Evolutionary conservation across 2,113 vertebrate species (phyloP).

Genomic region (Python bivittatus): DNA sequence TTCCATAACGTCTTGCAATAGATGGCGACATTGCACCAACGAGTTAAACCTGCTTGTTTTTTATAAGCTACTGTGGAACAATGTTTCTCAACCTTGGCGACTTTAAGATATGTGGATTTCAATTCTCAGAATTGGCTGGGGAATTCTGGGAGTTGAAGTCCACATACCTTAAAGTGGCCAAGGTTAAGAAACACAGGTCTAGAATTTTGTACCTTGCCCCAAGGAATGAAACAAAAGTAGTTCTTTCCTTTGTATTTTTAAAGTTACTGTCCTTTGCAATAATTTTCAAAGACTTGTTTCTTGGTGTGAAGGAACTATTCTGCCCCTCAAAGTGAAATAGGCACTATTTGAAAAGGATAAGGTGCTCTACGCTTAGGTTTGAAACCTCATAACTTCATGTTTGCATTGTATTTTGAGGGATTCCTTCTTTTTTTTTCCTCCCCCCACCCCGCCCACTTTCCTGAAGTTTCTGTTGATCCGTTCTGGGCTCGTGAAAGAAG

Average conservation of each 20-base stretch:
- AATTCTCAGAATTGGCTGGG: neutral
- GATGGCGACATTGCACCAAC: neutral
- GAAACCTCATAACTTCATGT: neutral
- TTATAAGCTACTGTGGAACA: neutral
- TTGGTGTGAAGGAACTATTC: neutral
- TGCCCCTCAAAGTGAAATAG: neutral
- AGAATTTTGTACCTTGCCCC: neutral
- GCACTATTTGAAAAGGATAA: neutral
- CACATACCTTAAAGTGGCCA: neutral
- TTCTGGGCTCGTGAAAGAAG: neutral
- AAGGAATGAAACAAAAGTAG: neutral
- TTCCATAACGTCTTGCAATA: neutral
- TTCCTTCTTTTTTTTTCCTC: neutral
- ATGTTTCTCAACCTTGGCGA: neutral
- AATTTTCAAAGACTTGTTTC: neutral
- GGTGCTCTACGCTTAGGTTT: neutral
- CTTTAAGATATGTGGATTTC: neutral
- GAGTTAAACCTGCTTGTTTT: neutral
- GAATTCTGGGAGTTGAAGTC: neutral
- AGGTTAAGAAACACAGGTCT: neutral
- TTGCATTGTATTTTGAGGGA: neutral
- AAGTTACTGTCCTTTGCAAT: neutral
- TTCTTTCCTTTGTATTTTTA: neutral
- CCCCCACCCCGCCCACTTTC: neutral
- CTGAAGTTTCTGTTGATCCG: neutral